Evolutionary conservation across 2,113 vertebrate genomes (phyloP), one percentile per base, ranked within the genome.

Genomic region (Zingel zingel): DNA sequence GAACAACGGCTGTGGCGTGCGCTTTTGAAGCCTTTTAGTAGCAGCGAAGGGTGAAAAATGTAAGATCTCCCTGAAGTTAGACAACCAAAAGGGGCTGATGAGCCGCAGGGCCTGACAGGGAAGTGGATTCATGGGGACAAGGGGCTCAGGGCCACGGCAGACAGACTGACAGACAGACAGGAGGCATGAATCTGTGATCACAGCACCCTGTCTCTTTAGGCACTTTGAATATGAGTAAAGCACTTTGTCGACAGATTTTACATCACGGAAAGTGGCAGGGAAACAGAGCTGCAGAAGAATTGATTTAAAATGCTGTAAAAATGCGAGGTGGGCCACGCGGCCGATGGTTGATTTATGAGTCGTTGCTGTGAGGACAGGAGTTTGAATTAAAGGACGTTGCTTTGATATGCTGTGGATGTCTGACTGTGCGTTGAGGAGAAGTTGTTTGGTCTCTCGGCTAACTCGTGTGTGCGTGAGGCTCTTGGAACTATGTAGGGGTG

Each of bases 151-250:
- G 82, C 65, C 83, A 68, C 11, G 2, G 68, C 45, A 69, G 82
- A 71, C 14, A 81, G 83, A 78, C 72, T 77, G 9, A 43, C 50
- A 69, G 84, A 74, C 14, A 81, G 83, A 78, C 72, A 79, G 71
- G 70, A 85, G 74, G 62, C 33, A 79, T 80, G 88, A 75, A 69
- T 86, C 59, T 81, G 66, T 91, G 87, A 89, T 91, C 85, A 77
- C 85, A 84, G 51, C 64, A 51, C 39, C 33, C 50, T 39, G 47
- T 74, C 79, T 83, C 74, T 86, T 80, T 62, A 58, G 73, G 47
- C 79, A 21, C 81, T 86, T 83, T 83, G 75, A 82, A 65, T 77
- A 27, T 25, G 68, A 85, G 83, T 21, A 77, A 78, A 80, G 75
- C 73, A 74, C 82, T 79, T 85, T 78, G 74, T 86, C 64, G n/a